Conservation (phyloP, 2,797 vertebrate species). For the Lithobates pipiens region DNA sequence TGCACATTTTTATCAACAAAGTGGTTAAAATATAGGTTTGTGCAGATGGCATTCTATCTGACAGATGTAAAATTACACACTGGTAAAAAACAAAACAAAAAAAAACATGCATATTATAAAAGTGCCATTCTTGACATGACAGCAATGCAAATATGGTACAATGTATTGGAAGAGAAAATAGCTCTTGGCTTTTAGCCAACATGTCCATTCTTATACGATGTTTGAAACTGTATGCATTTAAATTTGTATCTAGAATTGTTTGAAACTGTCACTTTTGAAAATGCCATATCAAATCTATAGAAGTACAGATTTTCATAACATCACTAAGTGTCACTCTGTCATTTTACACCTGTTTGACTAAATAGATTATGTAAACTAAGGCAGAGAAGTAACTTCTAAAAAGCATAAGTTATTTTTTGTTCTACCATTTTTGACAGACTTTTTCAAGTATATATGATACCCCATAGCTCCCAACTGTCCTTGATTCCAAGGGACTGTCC, state of each 20-base stretch:
- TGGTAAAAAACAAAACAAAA: conserved; percentile 6
- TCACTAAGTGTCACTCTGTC: too few relatives aligned
- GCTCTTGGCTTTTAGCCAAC: conserved; percentile 35
- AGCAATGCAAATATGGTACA: conserved; percentile 53
- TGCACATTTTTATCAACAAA: neutral
- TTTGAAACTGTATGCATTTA: conserved; percentile 11
- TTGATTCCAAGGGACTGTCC: too few relatives aligned
- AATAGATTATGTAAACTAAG: too few relatives aligned
- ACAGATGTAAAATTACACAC: conserved; percentile 43
- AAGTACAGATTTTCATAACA: too few relatives aligned
- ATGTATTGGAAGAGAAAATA: conserved; percentile 26
- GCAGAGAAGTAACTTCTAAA: too few relatives aligned
- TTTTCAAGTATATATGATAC: too few relatives aligned
- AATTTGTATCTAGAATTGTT: neutral
- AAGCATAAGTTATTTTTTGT: too few relatives aligned
- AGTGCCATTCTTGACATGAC: conserved; percentile 19
- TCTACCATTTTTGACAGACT: too few relatives aligned
- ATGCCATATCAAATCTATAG: neutral
- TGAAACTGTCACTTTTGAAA: conserved; percentile 12
- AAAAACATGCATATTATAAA: conserved; percentile 32
- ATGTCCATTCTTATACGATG: conserved; percentile 48
- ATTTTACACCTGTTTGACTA: too few relatives aligned
- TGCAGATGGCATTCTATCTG: conserved; percentile 54
- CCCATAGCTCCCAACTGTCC: too few relatives aligned
- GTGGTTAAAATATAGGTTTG: conserved; percentile 18